These are phyloP conservation scores for Phenganax marumi DNA, from an alignment of 92 coral and sea anemone genomes.

Conservation along the genomic window DNA sequence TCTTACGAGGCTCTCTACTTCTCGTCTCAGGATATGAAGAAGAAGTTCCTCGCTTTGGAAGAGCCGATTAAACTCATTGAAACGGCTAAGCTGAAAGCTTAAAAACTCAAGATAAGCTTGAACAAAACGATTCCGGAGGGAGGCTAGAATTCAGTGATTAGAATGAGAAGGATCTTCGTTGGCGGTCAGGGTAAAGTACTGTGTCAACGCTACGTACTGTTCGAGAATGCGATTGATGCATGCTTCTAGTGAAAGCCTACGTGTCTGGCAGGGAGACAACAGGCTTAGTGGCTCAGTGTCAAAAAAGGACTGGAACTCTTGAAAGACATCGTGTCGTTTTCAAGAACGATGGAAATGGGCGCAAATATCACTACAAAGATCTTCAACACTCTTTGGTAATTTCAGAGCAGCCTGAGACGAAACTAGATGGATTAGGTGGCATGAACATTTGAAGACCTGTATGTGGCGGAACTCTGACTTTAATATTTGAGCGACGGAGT, in stretches of 20 bases:
- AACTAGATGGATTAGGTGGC: background rate
- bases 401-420: background rate
- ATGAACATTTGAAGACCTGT: background rate
- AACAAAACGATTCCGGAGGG: background rate
- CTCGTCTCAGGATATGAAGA: too few relatives aligned
- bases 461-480: background rate
- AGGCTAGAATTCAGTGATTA: background rate
- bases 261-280: constrained; percentile 9
- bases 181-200: background rate
- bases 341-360: too few relatives aligned
- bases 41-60: too few relatives aligned
- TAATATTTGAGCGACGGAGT: background rate
- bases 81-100: too few relatives aligned
- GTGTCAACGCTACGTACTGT: background rate
- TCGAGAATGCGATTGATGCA: background rate
- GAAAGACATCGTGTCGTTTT: background rate
- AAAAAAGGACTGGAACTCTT: background rate
- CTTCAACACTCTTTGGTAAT: constrained; percentile 7
- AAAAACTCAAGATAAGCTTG: background rate
- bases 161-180: background rate
- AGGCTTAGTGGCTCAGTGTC: background rate
- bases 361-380: background rate
- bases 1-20: too few relatives aligned
- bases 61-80: too few relatives aligned
- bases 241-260: background rate